Evolutionary conservation across 2,888 invertebrate genomes (phyloP), one percentile per base, ranked within the genome.

Genomic region (Lasioglossum oenotherae): DNA sequence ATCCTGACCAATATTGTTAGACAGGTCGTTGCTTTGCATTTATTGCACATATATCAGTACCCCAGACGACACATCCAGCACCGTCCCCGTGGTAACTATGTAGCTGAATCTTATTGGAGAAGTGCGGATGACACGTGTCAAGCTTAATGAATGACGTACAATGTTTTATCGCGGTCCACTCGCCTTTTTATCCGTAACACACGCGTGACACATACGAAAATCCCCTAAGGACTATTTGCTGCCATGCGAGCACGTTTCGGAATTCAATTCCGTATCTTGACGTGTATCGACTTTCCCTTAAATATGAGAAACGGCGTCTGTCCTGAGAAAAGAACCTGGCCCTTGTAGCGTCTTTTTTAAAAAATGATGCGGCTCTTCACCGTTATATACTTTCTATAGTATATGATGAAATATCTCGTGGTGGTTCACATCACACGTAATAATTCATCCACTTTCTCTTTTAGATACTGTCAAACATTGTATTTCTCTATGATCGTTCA

Each of bases 21-120:
- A 35, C 31, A 67, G 64, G 16, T 19, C 6, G 16, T 35, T 31
- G 67, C 19, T 19, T 67, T 35, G 31, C 35, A 19, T 67, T 67
- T 67, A 67, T 67, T 35, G 67, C 67, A 67, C 67, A 67, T 67
- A 67, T 67, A 67, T 67, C 67, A 67, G 35, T 19, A 67, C 8
- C 67, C 67, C 35, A 35, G 35, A 8, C 16, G 67, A 35, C 2
- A 67, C 31, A 67, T 35, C 67, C 35, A 8, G 67, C 67, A 10
- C 35, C 19, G 67, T 67, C 8, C 31, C 67, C 35, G 8, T 67
- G 19, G 67, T 2, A 67, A 67, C 67, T 23, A 35, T n/a, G n/a
- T n/a, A n/a, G 19, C 64, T 35, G 35, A 67, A 67, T 23, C 67
- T 67, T 67, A 67, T 67, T 67, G 31, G 19, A 19, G 23, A 16